A percentile compares a stretch with the other conserved stretches of the same genome.
These are phyloP conservation scores for Chironomus tepperi DNA, from an alignment of 1,140 invertebrate genomes.

Conservation along the genomic window DNA sequence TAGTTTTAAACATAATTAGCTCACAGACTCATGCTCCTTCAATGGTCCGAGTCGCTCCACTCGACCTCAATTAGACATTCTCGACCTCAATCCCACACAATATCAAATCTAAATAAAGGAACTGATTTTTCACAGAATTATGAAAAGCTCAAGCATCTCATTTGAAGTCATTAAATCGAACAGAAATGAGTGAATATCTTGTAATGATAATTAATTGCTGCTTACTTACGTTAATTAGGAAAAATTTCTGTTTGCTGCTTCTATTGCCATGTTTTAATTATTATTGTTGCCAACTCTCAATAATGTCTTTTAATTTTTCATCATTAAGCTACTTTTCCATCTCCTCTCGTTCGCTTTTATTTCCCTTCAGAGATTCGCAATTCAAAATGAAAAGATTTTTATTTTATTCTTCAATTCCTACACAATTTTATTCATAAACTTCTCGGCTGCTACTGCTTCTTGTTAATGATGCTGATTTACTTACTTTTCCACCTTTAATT, in stretches of 20 bases:
- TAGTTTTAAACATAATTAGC: too few relatives aligned
- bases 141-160: background rate
- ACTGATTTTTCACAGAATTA: background rate
- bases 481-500: background rate
- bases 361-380: background rate
- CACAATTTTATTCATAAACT: too few relatives aligned
- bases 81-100: too few relatives aligned
- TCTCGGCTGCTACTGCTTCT: too few relatives aligned
- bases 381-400: background rate
- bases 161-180: background rate
- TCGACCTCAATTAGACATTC: too few relatives aligned
- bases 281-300: background rate
- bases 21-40: too few relatives aligned
- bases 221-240: slow-evolving; percentile 5
- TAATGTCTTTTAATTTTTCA: slow-evolving; percentile 9
- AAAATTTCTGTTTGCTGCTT: background rate
- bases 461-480: too few relatives aligned
- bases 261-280: background rate
- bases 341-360: background rate
- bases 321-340: slow-evolving; percentile 1
- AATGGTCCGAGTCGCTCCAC: too few relatives aligned
- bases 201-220: slow-evolving; percentile 5
- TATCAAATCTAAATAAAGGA: background rate
- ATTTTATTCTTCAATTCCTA: background rate
- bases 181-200: background rate